These are phyloP conservation scores for Mus caroli DNA, from an alignment of 2,797 vertebrate genomes.

Conservation along the genomic window DNA sequence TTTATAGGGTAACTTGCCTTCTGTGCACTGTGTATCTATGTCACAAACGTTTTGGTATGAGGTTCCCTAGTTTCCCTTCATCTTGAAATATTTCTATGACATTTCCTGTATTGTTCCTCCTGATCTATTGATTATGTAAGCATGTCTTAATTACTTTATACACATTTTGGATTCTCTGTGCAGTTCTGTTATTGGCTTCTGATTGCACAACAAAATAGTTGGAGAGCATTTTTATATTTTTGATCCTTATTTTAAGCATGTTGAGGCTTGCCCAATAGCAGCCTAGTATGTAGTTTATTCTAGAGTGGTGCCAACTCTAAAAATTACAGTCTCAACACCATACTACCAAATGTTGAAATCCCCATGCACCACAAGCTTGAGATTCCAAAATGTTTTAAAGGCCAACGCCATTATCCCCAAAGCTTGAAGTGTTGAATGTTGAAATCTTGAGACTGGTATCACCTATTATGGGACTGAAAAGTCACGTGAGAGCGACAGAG, in stretches of 20 bases:
- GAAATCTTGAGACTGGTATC: neutral
- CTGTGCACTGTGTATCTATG: neutral
- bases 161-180: neutral
- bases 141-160: neutral
- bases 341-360: neutral
- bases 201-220: neutral
- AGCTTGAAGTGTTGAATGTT: neutral
- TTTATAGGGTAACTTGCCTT: neutral
- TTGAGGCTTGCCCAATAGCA: neutral
- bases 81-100: neutral
- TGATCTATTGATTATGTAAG: neutral
- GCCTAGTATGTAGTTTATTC: neutral
- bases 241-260: neutral
- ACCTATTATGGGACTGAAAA: neutral
- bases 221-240: conserved; percentile 5
- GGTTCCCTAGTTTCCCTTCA: neutral
- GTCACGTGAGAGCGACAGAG: neutral
- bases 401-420: neutral
- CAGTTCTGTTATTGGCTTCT: neutral
- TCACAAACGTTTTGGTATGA: neutral
- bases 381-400: neutral
- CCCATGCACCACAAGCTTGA: neutral
- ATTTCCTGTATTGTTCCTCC: neutral
- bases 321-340: neutral
- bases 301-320: neutral